Evolutionary conservation across 1,140 invertebrate species (phyloP), one percentile per base, ranked within the genome.

Genomic region (Drosophila repletoides): DNA sequence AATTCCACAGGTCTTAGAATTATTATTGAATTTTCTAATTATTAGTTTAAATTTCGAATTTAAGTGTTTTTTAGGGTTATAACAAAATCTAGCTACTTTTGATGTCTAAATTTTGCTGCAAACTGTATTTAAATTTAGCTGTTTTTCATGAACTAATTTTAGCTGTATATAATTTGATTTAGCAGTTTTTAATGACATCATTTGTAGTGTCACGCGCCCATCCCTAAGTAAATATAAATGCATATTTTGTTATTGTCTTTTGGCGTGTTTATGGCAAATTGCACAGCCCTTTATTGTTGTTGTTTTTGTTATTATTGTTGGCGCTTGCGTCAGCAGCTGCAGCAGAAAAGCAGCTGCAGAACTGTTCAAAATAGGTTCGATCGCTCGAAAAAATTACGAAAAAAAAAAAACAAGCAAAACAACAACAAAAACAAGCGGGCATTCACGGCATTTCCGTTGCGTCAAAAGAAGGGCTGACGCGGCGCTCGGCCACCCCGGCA

Each of bases 241-340:
- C 38, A 69, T 56, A 70, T 76, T 66, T 64, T 63, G 59, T 63
- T 74, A 70, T 77, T 73, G 64, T 84, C 66, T 63, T 83, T 84
- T 84, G 72, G 65, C 77, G 76, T 83, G 73, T 84, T 84, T 77
- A 84, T 81, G 77, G 66, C 69, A 77, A 81, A 77, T 77, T 63
- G 58, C 48, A 48, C 46, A 63, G 58, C 58, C 58, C 48, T 68
- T 68, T 68, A 26, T 26, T 34, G 34, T 9, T 31, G 29, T 36
- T 58, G 15, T 43, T 72, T 15, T 58, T 43, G 6, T 59, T 45
- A 21, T 58, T 53, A 49, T 55, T 61, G 49, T 43, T 65, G 79
- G 40, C 69, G 64, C 79, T 84, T 84, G 64, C 77, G 77, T 81
- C 77, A 84, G 73, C 77, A 81, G 60, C 68, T 71, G 76, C 68